These are phyloP conservation scores for Antheraea pernyi DNA, from an alignment of 1,140 invertebrate genomes.

Conservation along the genomic window DNA sequence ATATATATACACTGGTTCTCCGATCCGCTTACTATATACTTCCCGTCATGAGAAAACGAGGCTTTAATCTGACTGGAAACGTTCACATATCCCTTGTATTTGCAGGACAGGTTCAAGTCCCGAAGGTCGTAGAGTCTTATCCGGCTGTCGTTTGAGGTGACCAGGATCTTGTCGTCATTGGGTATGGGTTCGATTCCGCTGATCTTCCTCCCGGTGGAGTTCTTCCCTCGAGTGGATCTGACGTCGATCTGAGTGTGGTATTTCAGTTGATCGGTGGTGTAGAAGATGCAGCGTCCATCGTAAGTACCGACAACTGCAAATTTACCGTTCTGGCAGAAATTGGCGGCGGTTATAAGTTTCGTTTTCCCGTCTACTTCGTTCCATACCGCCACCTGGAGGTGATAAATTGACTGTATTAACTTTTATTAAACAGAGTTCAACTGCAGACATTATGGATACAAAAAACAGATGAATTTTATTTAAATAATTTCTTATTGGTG, in stretches of 20 bases:
- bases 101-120: conserved; percentile 97
- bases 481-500: too few relatives aligned
- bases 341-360: conserved; percentile 98
- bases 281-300: conserved; percentile 98
- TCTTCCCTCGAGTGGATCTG: conserved; percentile 95
- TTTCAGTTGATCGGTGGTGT: conserved; percentile 98
- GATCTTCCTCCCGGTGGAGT: conserved; percentile 96
- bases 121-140: conserved; percentile 98
- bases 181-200: conserved; percentile 98
- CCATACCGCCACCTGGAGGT: conserved; percentile 90
- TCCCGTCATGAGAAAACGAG: conserved; percentile 97
- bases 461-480: too few relatives aligned
- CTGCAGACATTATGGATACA: too few relatives aligned
- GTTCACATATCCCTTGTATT: conserved; percentile 97
- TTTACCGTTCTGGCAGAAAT: conserved; percentile 98
- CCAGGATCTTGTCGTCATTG: conserved; percentile 97
- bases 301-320: conserved; percentile 99
- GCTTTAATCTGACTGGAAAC: conserved; percentile 98
- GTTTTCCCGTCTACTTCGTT: conserved; percentile 97
- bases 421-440: too few relatives aligned
- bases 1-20: conserved; percentile 99
- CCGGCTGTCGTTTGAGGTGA: conserved; percentile 98
- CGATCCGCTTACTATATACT: conserved; percentile 98
- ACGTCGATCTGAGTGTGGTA: conserved; percentile 99
- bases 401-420: too few relatives aligned